A percentile compares a stretch with the other conserved stretches of the same genome.
Conservation (phyloP, 2,888 invertebrate species). For the Polymixis lichenea region DNA sequence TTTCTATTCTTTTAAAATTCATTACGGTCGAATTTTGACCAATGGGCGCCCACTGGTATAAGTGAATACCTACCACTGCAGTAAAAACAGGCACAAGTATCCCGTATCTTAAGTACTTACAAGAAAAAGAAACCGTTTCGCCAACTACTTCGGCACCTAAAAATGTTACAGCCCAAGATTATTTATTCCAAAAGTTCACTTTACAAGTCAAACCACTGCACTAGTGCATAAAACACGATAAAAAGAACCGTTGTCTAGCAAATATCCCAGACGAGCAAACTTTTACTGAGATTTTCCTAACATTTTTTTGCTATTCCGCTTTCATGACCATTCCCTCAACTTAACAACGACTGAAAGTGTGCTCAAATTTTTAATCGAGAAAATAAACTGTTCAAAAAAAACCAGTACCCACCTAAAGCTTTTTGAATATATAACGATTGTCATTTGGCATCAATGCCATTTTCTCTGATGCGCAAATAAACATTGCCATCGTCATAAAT, state of each 20-base stretch:
- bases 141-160: not conserved
- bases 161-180: not conserved
- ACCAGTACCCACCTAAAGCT: not conserved
- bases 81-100: not conserved
- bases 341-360: constrained; percentile 30
- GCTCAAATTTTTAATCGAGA: constrained; percentile 31
- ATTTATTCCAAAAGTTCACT: constrained; percentile 3
- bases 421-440: not conserved
- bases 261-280: constrained; percentile 24
- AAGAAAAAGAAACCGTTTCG: not conserved
- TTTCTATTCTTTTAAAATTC: too few species aligned
- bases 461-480: not conserved
- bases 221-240: constrained; percentile 8
- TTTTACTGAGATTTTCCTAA: constrained; percentile 31
- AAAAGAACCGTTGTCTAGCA: constrained; percentile 32
- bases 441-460: too few species aligned
- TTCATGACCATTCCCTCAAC: constrained; percentile 30
- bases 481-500: not conserved
- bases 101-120: not conserved
- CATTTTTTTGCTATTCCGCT: constrained; percentile 37
- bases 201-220: constrained; percentile 20
- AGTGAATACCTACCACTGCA: not conserved
- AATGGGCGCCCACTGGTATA: not conserved
- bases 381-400: constrained; percentile 35
- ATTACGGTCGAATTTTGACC: too few species aligned